These are phyloP conservation scores for Coecobrya sp. DNA, from an alignment of 2,888 invertebrate species.

Conservation along the genomic window DNA sequence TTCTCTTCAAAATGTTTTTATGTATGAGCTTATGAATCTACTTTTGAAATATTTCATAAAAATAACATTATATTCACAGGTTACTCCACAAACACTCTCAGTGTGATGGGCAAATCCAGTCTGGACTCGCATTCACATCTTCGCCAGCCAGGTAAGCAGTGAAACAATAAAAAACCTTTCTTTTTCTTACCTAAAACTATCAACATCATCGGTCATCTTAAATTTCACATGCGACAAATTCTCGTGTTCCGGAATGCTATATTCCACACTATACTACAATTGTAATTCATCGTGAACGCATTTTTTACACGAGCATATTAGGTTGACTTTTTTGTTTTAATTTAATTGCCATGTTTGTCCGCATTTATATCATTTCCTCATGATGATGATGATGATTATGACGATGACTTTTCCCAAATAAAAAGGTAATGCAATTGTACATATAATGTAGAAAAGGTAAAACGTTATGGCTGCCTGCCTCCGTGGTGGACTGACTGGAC, in stretches of 20 bases:
- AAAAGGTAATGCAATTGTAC: background rate
- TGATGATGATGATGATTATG: background rate
- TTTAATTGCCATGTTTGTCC: conserved; percentile 64
- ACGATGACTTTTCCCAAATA: background rate
- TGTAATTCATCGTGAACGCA: conserved; percentile 16
- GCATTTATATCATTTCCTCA: conserved; percentile 60
- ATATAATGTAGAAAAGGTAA: background rate
- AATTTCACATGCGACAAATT: conserved; percentile 50
- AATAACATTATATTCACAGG: conserved; percentile 88
- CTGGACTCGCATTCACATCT: conserved; percentile 96
- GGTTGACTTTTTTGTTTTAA: conserved; percentile 17
- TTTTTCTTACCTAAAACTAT: background rate
- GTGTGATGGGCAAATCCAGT: conserved; percentile 94
- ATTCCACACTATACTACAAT: conserved; percentile 31
- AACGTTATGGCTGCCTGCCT: background rate
- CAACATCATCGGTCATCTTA: conserved; percentile 34
- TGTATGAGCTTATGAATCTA: too few relatives aligned
- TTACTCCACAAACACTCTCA: conserved; percentile 94
- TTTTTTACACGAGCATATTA: conserved; percentile 4
- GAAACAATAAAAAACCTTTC: background rate
- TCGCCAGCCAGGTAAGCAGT: conserved; percentile 93
- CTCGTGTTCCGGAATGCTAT: conserved; percentile 16
- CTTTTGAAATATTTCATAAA: conserved; percentile 5
- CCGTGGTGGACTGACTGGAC: background rate
- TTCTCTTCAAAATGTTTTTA: background rate